These are phyloP conservation scores for Globicephala melas DNA, from an alignment of 2,113 vertebrate species.

Conservation along the genomic window DNA sequence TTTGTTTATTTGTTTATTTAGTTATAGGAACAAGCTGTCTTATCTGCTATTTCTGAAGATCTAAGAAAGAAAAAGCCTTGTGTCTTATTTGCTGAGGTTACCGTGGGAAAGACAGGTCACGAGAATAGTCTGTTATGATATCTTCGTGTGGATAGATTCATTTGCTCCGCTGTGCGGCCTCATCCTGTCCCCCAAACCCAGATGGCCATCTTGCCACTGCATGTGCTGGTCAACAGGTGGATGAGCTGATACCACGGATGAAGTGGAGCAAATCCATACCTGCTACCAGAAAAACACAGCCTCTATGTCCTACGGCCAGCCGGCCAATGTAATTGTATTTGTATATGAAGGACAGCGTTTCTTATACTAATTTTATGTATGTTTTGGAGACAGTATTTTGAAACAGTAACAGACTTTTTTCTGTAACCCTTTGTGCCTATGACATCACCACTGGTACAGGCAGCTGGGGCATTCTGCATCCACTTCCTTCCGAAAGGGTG, in stretches of 20 bases:
- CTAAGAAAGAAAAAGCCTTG: slow-evolving; percentile 35
- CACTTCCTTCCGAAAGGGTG: neutral
- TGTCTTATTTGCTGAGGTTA: neutral
- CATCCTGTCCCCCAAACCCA: neutral
- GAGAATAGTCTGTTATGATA: neutral
- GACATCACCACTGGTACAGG: neutral
- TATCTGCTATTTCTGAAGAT: slow-evolving; percentile 7
- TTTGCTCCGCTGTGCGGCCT: neutral
- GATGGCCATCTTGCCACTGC: neutral
- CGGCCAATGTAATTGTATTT: neutral
- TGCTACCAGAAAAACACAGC: neutral
- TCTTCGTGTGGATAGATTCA: neutral
- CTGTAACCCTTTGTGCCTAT: neutral
- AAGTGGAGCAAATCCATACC: neutral
- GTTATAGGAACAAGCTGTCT: slow-evolving; percentile 39
- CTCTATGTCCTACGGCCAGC: neutral
- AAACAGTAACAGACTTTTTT: neutral
- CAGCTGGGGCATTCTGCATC: neutral
- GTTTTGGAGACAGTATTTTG: neutral
- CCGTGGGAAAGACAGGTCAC: neutral
- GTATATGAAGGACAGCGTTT: neutral
- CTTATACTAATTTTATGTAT: neutral
- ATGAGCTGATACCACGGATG: neutral
- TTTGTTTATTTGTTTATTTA: neutral
- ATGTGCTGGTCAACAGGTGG: too few relatives aligned